Base-by-base conservation (phyloP, 2,113 vertebrate species). In the Aptenodytes patagonicus region DNA sequence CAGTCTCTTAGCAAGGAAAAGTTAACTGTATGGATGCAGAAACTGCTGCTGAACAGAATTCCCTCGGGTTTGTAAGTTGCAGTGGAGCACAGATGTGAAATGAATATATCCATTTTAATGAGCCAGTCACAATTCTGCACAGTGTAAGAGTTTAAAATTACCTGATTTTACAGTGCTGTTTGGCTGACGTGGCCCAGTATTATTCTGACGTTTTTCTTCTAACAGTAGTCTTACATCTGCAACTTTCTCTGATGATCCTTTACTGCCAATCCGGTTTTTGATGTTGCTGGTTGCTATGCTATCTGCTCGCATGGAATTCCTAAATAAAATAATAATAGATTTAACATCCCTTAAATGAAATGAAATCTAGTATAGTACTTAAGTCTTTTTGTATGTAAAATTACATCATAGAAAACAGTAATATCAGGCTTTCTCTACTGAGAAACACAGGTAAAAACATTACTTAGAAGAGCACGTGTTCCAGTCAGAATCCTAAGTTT, bases 161-260 rank as follows among this genome's bases (percentile, higher is more conserved):
- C 99, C 99, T 94, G 98, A 99, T 95, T 99, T 99, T 44, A 98
- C 70, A 18, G 51, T 97, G 46, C 97, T 88, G 89, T 94, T 96
- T n/a, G 97, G 85, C 77, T 97, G 98, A 31, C 97, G 97, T 38
- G 98, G 98, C 51, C 98, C 97, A 5, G 87, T 92, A 10, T 98
- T 98, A 10, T 98, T 98, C 65, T 99, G 99, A 52, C 99, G 98
- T 87, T 99, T 99, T 96, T 99, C 99, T 97, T 99, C 99, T 95
- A 99, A 96, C 49, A 99, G 98, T 55, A 99, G 98, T 21, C 99
- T 97, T 21, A 99, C 98, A 76, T 99, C 99, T 1, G 97, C 98
- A 89, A 99, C 98, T 81, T 99, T 99, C 96, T 98, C 98, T 4
- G 98, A 89, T 1, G 97, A 64, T 20, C 98, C 96, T 97, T 99